phyloP scores from a whole-genome alignment of 2,888 invertebrate genomes.

The Plusia festucae region DNA sequence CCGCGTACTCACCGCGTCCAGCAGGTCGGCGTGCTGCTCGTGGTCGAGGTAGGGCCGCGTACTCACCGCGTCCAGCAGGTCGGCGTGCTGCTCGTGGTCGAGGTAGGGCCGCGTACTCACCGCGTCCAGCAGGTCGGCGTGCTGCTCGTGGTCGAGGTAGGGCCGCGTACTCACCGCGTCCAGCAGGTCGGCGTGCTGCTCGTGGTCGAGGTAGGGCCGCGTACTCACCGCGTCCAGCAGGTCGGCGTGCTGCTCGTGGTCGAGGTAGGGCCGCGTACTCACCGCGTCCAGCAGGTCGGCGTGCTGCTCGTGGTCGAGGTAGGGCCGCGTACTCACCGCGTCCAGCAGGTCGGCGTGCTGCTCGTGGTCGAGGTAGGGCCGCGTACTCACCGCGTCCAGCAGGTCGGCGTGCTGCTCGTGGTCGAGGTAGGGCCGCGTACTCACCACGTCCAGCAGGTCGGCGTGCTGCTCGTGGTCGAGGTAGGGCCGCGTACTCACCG shows the following conservation, averaged over 20 bases:
- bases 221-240: constrained; percentile 91
- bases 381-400: too few relatives aligned
- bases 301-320: constrained; percentile 91
- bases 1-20: constrained; percentile 90
- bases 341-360: constrained; percentile 94
- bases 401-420: constrained; percentile 95
- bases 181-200: too few relatives aligned
- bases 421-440: constrained; percentile 17
- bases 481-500: constrained; percentile 93
- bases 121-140: constrained; percentile 94
- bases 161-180: constrained; percentile 94
- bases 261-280: constrained; percentile 93
- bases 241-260: constrained; percentile 94
- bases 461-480: constrained; percentile 94
- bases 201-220: constrained; percentile 75
- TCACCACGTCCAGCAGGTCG: constrained; percentile 93
- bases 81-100: constrained; percentile 93
- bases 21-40: constrained; percentile 93
- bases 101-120: constrained; percentile 58
- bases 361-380: constrained; percentile 93
- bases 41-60: constrained; percentile 94
- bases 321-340: constrained; percentile 74
- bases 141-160: constrained; percentile 93
- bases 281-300: too few relatives aligned
- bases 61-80: too few relatives aligned